These are phyloP conservation scores for Tortricodes alternella DNA, from an alignment of 2,888 invertebrate genomes.

Conservation along the genomic window DNA sequence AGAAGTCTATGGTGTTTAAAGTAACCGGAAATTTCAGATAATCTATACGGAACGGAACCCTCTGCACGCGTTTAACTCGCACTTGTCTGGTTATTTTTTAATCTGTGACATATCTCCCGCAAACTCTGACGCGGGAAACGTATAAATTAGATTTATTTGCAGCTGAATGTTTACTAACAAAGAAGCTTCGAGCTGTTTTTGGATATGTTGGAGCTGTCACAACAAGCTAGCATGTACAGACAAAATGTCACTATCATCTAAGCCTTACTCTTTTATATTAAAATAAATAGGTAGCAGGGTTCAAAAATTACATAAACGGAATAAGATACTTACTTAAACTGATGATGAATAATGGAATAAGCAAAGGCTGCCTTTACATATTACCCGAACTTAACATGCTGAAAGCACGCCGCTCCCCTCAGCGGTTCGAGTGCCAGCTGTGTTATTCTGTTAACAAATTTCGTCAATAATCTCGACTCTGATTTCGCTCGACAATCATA, in stretches of 20 bases:
- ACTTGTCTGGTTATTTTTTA: constrained; percentile 29
- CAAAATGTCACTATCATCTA: not conserved
- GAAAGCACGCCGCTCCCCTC: constrained; percentile 45
- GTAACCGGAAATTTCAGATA: too few relatives aligned
- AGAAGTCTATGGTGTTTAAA: too few relatives aligned
- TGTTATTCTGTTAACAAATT: too few relatives aligned
- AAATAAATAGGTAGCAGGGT: not conserved
- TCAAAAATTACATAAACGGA: not conserved
- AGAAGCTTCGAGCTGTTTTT: constrained; percentile 11
- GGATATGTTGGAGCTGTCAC: constrained; percentile 18
- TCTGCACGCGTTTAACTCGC: too few relatives aligned
- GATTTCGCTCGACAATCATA: too few relatives aligned
- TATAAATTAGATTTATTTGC: constrained; percentile 23
- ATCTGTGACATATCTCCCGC: constrained; percentile 28
- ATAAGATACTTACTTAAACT: constrained; percentile 7
- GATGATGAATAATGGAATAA: constrained; percentile 18
- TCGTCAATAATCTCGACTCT: too few relatives aligned
- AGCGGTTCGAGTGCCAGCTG: constrained; percentile 62
- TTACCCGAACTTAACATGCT: constrained; percentile 56
- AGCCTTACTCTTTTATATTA: not conserved
- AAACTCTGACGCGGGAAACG: constrained; percentile 25
- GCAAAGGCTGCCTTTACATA: constrained; percentile 29
- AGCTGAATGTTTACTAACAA: constrained; percentile 28
- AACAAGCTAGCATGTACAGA: constrained; percentile 18
- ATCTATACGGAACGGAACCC: too few relatives aligned